Evolutionary conservation across 2,113 vertebrate genomes (phyloP), one percentile per base, ranked within the genome.

Genomic region (Passer montanus): DNA sequence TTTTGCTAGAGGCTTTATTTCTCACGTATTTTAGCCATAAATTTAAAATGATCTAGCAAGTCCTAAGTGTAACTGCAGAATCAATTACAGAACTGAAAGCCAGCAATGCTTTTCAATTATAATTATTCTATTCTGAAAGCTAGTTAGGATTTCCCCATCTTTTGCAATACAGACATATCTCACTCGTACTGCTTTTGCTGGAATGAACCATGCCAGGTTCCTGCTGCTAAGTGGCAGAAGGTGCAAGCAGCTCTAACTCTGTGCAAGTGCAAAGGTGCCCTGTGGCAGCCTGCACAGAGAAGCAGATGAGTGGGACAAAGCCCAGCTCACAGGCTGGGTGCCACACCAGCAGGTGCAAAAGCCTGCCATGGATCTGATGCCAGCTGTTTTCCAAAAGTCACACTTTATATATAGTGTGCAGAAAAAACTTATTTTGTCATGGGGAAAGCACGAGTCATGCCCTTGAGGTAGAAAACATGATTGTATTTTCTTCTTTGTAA

Each of bases 1-100:
- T 83, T 88, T 90, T 87, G 7, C 41, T 86, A 74, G 82, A 89
- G 37, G 56, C 35, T 70, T 58, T 64, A 76, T 69, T 94, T 84
- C 64, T 79, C 59, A 74, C 4, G 6, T 62, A 30, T 76, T 87
- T 85, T 60, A 85, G 72, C 19, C 52, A 90, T 84, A 92, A 70
- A 81, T 82, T 64, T 58, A 64, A 53, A 43, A 43, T 60, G 1
- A 86, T 56, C 37, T 43, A 74, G 7, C 28, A 69, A 78, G 52
- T 55, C 67, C 11, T n/a, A 80, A 74, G 39, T 68, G 58, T 24
- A 78, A 84, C 5, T 80, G 66, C 69, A 80, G 46, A 93, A 74
- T 63, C 44, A 89, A 59, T 90, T 79, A 50, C 9, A 93, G 21
- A 93, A 68, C 27, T 17, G 67, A 72, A 90, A 72, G 78, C 76